phyloP scores from a whole-genome alignment of 2,888 invertebrate species.

The Heliconius ismenius region DNA sequence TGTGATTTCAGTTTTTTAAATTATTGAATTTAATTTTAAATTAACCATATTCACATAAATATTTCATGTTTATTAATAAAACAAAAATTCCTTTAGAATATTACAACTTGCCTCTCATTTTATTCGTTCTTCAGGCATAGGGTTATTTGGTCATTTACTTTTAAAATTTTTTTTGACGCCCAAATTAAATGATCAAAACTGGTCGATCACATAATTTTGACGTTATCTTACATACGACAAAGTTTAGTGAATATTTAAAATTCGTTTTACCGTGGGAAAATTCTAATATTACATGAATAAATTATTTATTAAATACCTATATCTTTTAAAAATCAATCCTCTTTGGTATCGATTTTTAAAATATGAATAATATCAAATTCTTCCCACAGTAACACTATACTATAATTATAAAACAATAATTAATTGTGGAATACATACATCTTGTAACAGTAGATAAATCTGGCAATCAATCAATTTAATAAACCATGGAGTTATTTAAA shows the following conservation, averaged over 20 bases:
- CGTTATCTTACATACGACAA: slow-evolving; percentile 7
- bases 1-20: too few relatives aligned
- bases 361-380: background rate
- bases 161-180: slow-evolving; percentile 32
- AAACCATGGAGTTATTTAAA: background rate
- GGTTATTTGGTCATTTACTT: slow-evolving; percentile 37
- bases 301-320: background rate
- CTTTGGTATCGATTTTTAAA: background rate
- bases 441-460: slow-evolving; percentile 5
- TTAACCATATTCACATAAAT: background rate
- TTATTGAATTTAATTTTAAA: too few relatives aligned
- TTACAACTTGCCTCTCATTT: background rate
- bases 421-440: background rate
- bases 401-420: background rate
- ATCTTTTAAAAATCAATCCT: background rate
- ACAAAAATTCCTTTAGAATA: background rate
- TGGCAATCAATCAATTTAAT: slow-evolving; percentile 1
- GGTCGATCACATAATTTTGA: slow-evolving; percentile 59
- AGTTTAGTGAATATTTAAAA: slow-evolving; percentile 10
- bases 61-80: slow-evolving; percentile 11
- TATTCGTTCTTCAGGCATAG: background rate
- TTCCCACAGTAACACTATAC: background rate
- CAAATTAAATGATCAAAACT: slow-evolving; percentile 60
- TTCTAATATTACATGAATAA: background rate
- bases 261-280: slow-evolving; percentile 18